phyloP scores from a whole-genome alignment of 2,888 invertebrate genomes.

The Furcula furcula region DNA sequence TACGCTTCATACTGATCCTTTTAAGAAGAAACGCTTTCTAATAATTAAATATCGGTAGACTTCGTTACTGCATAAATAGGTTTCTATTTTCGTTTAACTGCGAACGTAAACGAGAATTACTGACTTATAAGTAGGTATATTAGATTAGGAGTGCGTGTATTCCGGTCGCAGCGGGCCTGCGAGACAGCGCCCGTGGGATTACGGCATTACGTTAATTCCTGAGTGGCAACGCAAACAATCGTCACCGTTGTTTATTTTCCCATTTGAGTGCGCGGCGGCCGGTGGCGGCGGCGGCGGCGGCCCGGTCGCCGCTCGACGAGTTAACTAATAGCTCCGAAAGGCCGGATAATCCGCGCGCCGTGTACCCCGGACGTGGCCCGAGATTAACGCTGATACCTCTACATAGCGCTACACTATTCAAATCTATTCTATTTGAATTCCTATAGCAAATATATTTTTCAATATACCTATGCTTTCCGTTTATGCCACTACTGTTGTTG shows the following conservation, averaged over 20 bases:
- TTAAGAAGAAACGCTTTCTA: too few species aligned
- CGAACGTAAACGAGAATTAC: not conserved
- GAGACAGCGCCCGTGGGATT: slow-evolving; percentile 13
- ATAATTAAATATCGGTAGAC: too few species aligned
- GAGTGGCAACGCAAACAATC: slow-evolving; percentile 24
- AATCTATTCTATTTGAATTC: too few species aligned
- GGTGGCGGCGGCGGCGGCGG: too few species aligned
- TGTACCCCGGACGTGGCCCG: not conserved
- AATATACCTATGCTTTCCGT: too few species aligned
- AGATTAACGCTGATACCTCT: not conserved
- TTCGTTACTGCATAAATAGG: too few species aligned
- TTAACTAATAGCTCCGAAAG: not conserved
- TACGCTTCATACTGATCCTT: too few species aligned
- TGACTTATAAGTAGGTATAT: too few species aligned
- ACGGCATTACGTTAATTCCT: slow-evolving; percentile 16
- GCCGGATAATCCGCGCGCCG: not conserved
- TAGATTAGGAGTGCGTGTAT: not conserved
- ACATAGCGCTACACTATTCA: too few species aligned
- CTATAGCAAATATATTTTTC: too few species aligned
- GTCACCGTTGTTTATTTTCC: slow-evolving; percentile 16
- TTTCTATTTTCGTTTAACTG: not conserved
- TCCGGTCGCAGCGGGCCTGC: not conserved
- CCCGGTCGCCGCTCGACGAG: not conserved
- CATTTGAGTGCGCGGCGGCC: not conserved
- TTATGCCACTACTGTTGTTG: too few species aligned